Evolutionary conservation across 1,140 invertebrate species (phyloP), one percentile per base, ranked within the genome.

Genomic region (Apolygus lucorum): DNA sequence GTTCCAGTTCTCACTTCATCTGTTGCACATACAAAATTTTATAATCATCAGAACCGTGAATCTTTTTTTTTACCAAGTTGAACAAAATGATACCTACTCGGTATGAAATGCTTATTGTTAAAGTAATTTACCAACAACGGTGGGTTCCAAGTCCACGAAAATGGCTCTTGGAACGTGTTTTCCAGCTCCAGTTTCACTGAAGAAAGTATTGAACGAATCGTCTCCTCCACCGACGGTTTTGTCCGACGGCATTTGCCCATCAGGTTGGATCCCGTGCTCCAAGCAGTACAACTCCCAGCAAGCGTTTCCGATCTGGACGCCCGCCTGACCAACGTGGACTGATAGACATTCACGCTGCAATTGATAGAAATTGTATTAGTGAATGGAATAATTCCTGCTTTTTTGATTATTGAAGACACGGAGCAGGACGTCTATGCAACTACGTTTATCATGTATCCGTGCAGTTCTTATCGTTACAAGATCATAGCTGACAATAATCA

Each of bases 231-330:
- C 86, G 59, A 88, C 81, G 29, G 83, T 84, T 77, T 87, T 88
- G 78, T 87, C 87, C 8, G 85, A 93, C n/a, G 87, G 87, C 88
- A 90, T 90, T 76, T 87, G 84, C 1, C 92, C 92, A 81, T 94
- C 90, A 62, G 91, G 91, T 78, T 93, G 90, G 77, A 95, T 94
- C 27, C 91, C 91, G 83, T 95, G 93, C 80, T 96, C 88, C 70
- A 88, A 79, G 75, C 86, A 85, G 77, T 88, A 91, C 0, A 90
- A 78, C 75, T 90, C 89, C 89, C 89, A 91, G 79, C 89, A 90
- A 74, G 88, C 87, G 77, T 90, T 90, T 66, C 87, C 87, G 72
- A 88, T 88, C 76, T 88, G 87, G 64, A 85, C 84, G 72, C 87
- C 87, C 52, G 84, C 89, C 76, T 88, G 86, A 1, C 86, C 86